Evolutionary conservation across 2,888 invertebrate species (phyloP).

Genomic region (Nezara viridula): DNA sequence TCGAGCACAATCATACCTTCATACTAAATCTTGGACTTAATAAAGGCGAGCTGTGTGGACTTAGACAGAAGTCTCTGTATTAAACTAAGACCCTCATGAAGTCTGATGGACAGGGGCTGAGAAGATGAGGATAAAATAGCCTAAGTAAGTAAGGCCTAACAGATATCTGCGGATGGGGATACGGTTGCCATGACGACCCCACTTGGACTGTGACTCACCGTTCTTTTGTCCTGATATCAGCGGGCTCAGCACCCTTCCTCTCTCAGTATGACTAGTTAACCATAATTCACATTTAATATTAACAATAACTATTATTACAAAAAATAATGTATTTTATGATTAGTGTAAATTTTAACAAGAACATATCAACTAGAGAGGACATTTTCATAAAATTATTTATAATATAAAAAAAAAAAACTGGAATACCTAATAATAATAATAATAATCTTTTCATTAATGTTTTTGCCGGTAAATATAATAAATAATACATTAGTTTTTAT

Average conservation of each 20-base stretch:
- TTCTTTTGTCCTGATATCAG: conserved; percentile 10
- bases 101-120: neutral
- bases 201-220: neutral
- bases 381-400: too few species aligned
- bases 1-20: too few species aligned
- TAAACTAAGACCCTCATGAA: neutral
- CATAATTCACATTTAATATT: neutral
- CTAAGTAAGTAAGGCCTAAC: conserved; percentile 15
- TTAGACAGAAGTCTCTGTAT: neutral
- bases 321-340: neutral
- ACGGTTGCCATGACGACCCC: neutral
- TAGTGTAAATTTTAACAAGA: neutral
- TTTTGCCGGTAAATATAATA: too few species aligned
- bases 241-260: neutral
- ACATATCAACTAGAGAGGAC: too few species aligned
- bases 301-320: too few species aligned
- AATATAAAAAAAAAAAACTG: too few species aligned
- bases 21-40: too few species aligned
- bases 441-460: too few species aligned
- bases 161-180: neutral
- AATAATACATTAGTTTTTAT: too few species aligned
- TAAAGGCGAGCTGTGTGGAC: neutral
- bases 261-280: neutral
- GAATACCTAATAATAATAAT: too few species aligned
- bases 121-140: neutral